These are phyloP conservation scores for Habroteleia sp. DNA, from an alignment of 2,888 invertebrate species.

Conservation along the genomic window DNA sequence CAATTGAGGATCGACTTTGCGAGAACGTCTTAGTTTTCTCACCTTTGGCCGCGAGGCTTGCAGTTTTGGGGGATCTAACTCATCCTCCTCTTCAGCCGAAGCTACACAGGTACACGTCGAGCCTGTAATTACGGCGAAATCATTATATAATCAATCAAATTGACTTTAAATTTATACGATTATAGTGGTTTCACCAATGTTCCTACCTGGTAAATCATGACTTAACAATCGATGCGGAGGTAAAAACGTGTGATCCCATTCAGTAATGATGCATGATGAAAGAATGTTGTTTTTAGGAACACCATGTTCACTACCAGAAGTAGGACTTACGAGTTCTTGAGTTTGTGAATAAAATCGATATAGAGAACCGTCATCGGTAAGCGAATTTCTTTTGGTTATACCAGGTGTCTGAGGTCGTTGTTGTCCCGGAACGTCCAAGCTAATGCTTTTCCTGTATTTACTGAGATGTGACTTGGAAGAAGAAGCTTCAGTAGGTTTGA, in stretches of 20 bases:
- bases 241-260: conserved; percentile 84
- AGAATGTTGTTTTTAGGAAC: conserved; percentile 73
- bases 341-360: conserved; percentile 72
- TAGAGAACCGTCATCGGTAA: conserved; percentile 86
- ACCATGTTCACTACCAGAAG: conserved; percentile 75
- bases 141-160: too few species aligned
- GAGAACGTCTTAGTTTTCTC: conserved; percentile 84
- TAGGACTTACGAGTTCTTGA: conserved; percentile 72
- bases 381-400: conserved; percentile 86
- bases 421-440: conserved; percentile 86
- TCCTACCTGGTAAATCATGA: conserved; percentile 82
- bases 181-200: too few species aligned
- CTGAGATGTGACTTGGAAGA: conserved; percentile 68
- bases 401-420: conserved; percentile 84
- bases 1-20: conserved; percentile 87
- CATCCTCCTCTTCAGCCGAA: conserved; percentile 84
- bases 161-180: neutral
- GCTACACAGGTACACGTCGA: conserved; percentile 88
- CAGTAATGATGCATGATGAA: conserved; percentile 79
- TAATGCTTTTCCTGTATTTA: conserved; percentile 87
- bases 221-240: conserved; percentile 86
- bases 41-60: conserved; percentile 69
- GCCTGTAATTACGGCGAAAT: conserved; percentile 57
- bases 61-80: conserved; percentile 82
- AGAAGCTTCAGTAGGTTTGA: conserved; percentile 81